Evolutionary conservation across 2,797 vertebrate species (phyloP), one percentile per base, ranked within the genome.

Genomic region (Pangasius mekongensis): DNA sequence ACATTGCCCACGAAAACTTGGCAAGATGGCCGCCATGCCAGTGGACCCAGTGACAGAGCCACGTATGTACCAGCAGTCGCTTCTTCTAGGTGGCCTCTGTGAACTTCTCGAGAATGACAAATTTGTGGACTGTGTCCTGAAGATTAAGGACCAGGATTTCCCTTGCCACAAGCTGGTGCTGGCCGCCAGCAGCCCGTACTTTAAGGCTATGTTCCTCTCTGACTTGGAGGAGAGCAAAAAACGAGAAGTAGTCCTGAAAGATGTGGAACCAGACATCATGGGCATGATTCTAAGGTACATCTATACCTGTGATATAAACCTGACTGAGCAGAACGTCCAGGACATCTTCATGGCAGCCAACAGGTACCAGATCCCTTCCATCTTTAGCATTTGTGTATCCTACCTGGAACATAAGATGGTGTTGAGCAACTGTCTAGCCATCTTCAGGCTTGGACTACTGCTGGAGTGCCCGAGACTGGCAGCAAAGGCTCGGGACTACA

Each of bases 281-380:
- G 97, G 94, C 22, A 97, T 97, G 95, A 98, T 99, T 85, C 95
- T 99, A 77, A 96, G 96, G 52, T 99, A 99, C 90, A 95, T 99
- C 85, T 99, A 99, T 95, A 99, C 98, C 18, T 99, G 98, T 0
- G 98, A 99, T 91, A 97, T 99, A 84, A 96, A 95, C 90, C 94
- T 99, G 90, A 99, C 97, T 0, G 98, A 99, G 90, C 96, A 97
- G 87, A 99, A 98, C 0, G 98, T 99, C 85, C 98, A 99, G 94
- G 98, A 98, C 74, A 96, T 99, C 91, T 99, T 99, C 91, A 97
- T 98, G 0, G 96, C 97, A 0, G 98, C 99, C 11, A 99, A 99
- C 93, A 97, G 98, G 97, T 98, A 98, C 94, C 99, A 99, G 97
- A 99, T 99, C 91, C 98, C 99, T 0, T 99, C 99, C 88, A 97